Evolutionary conservation across 2,113 vertebrate species (phyloP).

Genomic region (Lichenostomus cassidix): DNA sequence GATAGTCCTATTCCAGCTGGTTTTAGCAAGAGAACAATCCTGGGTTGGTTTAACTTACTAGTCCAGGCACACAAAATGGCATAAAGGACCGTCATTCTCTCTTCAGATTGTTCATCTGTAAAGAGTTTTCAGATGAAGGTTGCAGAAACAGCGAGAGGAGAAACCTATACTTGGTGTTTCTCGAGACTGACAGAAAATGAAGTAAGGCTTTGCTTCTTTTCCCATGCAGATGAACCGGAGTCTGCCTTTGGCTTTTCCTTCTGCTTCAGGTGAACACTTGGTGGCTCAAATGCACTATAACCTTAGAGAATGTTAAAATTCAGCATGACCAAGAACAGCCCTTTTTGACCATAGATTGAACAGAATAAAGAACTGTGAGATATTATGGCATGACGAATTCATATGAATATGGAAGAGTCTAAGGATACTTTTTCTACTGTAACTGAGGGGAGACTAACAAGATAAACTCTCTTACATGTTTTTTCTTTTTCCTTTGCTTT

Average conservation of each 20-base stretch:
- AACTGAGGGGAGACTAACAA: neutral
- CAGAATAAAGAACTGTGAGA: neutral
- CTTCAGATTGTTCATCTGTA: neutral
- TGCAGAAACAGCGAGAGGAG: neutral
- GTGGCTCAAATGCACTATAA: neutral
- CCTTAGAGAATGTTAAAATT: neutral
- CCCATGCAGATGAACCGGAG: neutral
- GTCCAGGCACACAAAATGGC: neutral
- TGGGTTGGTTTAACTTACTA: neutral
- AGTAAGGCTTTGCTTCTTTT: neutral
- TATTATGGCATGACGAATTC: neutral
- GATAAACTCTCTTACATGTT: neutral
- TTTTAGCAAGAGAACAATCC: neutral
- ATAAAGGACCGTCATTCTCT: neutral
- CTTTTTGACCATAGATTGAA: neutral
- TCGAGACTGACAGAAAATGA: neutral
- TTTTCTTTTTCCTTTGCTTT: neutral
- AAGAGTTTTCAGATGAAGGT: neutral
- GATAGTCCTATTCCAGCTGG: rapidly evolving
- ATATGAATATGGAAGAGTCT: neutral
- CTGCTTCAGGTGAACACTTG: neutral
- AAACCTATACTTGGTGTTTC: rapidly evolving
- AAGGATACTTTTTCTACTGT: neutral
- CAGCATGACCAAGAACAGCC: rapidly evolving
- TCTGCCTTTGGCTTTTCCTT: neutral